phyloP scores from a whole-genome alignment of 2,113 vertebrate genomes.

The Passerina amoena region DNA sequence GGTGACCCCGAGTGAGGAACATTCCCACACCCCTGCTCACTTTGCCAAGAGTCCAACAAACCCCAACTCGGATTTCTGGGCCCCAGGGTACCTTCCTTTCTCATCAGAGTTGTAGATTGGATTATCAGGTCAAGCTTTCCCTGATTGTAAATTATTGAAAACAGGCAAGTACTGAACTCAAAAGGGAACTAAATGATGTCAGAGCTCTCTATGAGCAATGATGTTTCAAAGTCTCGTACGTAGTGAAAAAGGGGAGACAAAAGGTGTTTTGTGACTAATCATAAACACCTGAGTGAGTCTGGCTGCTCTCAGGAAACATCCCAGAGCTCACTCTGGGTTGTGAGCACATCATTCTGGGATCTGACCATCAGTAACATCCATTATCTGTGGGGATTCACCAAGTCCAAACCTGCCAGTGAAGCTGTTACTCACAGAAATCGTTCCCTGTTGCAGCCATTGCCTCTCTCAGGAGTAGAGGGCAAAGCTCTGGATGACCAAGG shows the following conservation, averaged over 20 bases:
- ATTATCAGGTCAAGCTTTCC: background rate
- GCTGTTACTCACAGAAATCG: background rate
- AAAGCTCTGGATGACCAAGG: background rate
- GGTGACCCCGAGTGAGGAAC: too few relatives aligned
- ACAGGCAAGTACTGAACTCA: background rate
- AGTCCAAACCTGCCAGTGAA: background rate
- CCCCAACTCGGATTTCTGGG: background rate
- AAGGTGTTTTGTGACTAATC: background rate
- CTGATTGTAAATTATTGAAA: background rate
- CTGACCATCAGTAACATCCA: background rate
- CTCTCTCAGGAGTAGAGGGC: background rate
- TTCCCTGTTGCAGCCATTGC: background rate
- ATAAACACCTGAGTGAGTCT: background rate
- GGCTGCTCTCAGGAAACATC: background rate
- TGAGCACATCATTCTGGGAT: background rate
- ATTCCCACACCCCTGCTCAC: background rate
- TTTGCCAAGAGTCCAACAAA: background rate
- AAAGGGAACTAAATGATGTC: background rate
- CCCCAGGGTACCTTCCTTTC: background rate
- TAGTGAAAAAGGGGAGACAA: background rate
- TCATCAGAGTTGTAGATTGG: background rate
- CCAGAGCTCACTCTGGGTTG: background rate
- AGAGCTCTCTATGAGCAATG: background rate
- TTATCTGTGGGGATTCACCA: background rate
- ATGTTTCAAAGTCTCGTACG: background rate